Base-by-base conservation (phyloP, 1,140 invertebrate genomes). In the Rhopalosiphum maidis region DNA sequence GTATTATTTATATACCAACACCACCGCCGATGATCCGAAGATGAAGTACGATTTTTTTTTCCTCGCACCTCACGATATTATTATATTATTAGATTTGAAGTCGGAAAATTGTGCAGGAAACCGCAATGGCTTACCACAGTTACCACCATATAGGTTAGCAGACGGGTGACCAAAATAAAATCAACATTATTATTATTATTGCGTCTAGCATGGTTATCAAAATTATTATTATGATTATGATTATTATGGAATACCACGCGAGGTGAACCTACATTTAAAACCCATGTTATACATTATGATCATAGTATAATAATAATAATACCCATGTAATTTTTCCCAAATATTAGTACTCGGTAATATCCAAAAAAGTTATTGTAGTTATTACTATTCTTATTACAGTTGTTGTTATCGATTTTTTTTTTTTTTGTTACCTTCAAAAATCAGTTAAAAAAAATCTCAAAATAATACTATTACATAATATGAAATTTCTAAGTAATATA, bases 1-100 rank as follows among this genome's bases (percentile, higher is more conserved):
- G 15, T 35, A 77, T 77, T 77, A 35, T 77, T n/a, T 77, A 77
- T 77, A 51, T 21, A 51, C 60, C 60, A 6, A n/a, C 30, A 77
- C 15, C n/a, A 15, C 0, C 60, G 15, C 30, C 30, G 30, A 77
- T 18, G 60, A 21, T 77, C 60, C 60, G 60, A 77, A 77, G 60
- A 77, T 77, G 60, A 77, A n/a, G 30, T 77, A 77, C 60, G 30
- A n/a, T 77, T 77, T 77, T 77, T 77, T 77, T 68, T 77, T n/a
- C 15, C 30, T n/a, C n/a, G n/a, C 15, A n/a, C 0, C 30, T 30
- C 25, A 3, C 30, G 25, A 30, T 68, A n/a, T 68, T 68, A 77
- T n/a, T 77, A n/a, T n/a, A n/a, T 77, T 77, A 77, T 77, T 77
- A 15, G n/a, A 77, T 77, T 77, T n/a, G 4, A n/a, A 77, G 11